A percentile compares a stretch with the other conserved stretches of the same genome.
Conservation (phyloP, 2,113 vertebrate genomes). For the Pseudorasbora parva region DNA sequence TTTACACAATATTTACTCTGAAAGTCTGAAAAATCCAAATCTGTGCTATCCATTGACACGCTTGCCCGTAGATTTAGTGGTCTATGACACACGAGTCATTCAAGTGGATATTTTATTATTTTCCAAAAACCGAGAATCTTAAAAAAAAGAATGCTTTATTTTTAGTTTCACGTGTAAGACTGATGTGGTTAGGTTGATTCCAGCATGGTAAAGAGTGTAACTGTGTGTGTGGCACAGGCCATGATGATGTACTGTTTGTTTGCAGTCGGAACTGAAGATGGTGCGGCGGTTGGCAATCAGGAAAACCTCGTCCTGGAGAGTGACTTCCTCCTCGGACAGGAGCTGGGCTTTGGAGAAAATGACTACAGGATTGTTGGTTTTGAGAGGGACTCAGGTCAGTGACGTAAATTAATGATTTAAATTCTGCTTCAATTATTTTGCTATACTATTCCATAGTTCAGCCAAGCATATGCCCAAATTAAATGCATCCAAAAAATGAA, state of each 20-base stretch:
- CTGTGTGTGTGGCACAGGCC: no score
- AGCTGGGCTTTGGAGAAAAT: conserved; percentile 76
- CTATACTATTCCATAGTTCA: not conserved
- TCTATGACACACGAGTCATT: no score
- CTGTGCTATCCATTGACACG: no score
- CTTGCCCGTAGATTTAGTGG: no score
- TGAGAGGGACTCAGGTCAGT: conserved; percentile 77
- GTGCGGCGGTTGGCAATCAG: conserved; percentile 67
- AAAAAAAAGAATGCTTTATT: no score
- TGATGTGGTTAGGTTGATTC: no score
- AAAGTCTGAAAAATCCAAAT: not conserved
- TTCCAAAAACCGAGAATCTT: no score
- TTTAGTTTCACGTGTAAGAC: no score
- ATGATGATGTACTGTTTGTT: not conserved
- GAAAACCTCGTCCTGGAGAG: conserved; percentile 76
- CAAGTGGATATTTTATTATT: no score
- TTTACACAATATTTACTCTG: not conserved
- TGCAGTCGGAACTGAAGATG: conserved; percentile 76
- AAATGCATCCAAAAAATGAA: no score
- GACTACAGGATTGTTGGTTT: conserved; percentile 76
- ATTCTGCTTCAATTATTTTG: not conserved
- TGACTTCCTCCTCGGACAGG: conserved; percentile 78
- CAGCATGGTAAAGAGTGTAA: no score
- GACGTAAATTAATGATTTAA: not conserved
- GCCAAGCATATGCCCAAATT: not conserved